Percentiles rank a stretch among this genome's conserved stretches.
Conservation (phyloP, 1,140 invertebrate genomes). For the Drosophila virilis region DNA sequence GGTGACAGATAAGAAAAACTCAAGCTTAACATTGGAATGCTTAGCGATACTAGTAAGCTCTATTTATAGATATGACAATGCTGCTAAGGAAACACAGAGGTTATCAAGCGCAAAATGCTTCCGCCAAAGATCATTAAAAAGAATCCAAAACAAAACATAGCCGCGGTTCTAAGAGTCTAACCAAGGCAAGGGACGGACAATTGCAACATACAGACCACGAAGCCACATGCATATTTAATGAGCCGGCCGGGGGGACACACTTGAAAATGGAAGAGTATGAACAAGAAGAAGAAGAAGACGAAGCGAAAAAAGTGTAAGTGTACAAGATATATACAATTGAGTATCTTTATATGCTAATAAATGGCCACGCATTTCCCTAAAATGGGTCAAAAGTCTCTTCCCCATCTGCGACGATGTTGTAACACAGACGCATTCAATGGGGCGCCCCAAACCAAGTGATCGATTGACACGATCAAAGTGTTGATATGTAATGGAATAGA, state of each 20-base stretch:
- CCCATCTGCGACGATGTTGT: constrained; percentile 67
- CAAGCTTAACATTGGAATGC: constrained; percentile 42
- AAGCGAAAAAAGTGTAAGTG: constrained; percentile 22
- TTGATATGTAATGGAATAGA: constrained; percentile 75
- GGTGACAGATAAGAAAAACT: constrained; percentile 48
- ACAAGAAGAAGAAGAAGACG: not conserved
- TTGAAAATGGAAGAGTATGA: constrained; percentile 49
- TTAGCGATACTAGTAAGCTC: constrained; percentile 10
- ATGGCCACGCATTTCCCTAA: constrained; percentile 75
- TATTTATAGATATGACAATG: constrained; percentile 77
- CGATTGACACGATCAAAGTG: constrained; percentile 83
- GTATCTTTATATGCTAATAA: constrained; percentile 82
- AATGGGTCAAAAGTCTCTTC: constrained; percentile 84
- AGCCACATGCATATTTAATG: constrained; percentile 31
- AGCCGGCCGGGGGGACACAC: constrained; percentile 57
- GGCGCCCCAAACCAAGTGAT: constrained; percentile 70
- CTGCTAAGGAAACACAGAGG: constrained; percentile 43
- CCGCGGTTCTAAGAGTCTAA: constrained; percentile 1
- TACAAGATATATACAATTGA: constrained; percentile 67
- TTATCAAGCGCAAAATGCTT: constrained; percentile 69
- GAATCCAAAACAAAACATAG: constrained; percentile 42
- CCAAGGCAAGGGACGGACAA: constrained; percentile 16
- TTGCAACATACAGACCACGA: constrained; percentile 26
- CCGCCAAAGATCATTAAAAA: constrained; percentile 48
- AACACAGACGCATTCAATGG: constrained; percentile 60